Conservation (phyloP, 2,113 vertebrate genomes). For the Pithys albifrons region DNA sequence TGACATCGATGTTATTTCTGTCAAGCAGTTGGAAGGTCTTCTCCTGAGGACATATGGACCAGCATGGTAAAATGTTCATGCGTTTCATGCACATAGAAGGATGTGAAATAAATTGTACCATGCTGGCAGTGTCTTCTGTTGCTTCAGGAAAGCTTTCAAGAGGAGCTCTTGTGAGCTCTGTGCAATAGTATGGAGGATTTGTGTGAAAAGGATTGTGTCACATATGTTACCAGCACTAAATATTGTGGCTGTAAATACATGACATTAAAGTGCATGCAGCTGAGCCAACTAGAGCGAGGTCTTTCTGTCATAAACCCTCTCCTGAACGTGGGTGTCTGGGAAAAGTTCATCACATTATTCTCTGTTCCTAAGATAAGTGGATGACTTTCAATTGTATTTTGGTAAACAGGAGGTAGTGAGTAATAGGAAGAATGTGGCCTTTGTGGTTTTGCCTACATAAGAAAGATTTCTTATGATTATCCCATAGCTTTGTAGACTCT, state of each 20-base stretch:
- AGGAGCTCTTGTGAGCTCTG: not conserved
- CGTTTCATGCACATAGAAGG: not conserved
- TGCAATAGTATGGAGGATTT: not conserved
- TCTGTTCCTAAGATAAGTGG: not conserved
- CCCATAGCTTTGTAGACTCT: not conserved
- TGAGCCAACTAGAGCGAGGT: not conserved
- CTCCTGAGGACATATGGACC: not conserved
- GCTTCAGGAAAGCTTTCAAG: not conserved
- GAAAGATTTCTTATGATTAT: not conserved
- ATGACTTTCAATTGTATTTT: slow-evolving; percentile 9
- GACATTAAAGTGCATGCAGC: not conserved
- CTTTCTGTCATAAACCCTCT: not conserved
- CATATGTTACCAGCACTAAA: not conserved
- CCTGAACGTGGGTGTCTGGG: not conserved
- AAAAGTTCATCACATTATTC: slow-evolving; percentile 9
- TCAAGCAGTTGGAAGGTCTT: not conserved
- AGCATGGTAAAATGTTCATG: not conserved
- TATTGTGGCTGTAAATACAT: not conserved
- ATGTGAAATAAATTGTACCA: not conserved
- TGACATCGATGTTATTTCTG: not conserved
- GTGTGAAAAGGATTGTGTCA: not conserved
- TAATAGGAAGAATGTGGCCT: slow-evolving; percentile 18
- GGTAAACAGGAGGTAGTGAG: slow-evolving; percentile 48
- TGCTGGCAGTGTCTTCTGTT: not conserved
- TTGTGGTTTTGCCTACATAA: not conserved